Evolutionary conservation across 2,113 vertebrate genomes (phyloP).

Genomic region (Trichechus manatus): DNA sequence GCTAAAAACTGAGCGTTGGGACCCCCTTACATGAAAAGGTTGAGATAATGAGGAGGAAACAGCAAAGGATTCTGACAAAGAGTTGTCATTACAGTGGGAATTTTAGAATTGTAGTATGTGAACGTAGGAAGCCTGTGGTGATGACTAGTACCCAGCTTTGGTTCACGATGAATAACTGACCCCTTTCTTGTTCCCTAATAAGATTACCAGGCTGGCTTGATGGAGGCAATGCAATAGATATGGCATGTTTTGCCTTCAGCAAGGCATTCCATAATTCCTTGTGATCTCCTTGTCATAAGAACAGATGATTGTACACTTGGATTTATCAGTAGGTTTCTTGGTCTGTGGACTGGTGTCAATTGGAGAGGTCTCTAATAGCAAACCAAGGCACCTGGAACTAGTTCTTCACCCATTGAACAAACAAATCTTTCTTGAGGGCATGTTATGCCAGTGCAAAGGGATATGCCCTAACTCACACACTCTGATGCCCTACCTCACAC

Average conservation of each 20-base stretch:
- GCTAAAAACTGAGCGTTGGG: background rate
- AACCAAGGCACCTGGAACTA: background rate
- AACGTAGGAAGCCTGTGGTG: background rate
- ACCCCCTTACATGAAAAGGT: background rate
- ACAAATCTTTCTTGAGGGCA: background rate
- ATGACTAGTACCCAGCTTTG: background rate
- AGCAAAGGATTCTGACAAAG: background rate
- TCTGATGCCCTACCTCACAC: background rate
- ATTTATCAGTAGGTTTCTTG: background rate
- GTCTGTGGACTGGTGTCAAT: background rate
- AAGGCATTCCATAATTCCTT: background rate
- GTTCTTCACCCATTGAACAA: background rate
- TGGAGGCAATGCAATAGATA: background rate
- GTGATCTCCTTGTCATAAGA: background rate
- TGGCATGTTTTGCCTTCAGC: background rate
- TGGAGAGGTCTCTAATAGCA: background rate
- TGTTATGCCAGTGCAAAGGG: background rate
- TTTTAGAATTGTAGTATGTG: background rate
- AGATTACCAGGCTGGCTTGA: background rate
- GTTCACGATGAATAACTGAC: background rate
- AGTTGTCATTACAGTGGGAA: background rate
- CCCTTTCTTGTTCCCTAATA: background rate
- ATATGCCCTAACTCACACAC: background rate
- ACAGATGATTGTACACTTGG: background rate
- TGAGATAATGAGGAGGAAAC: background rate